Evolutionary conservation across 2,113 vertebrate genomes (phyloP), one percentile per base, ranked within the genome.

Genomic region (Geothlypis trichas): DNA sequence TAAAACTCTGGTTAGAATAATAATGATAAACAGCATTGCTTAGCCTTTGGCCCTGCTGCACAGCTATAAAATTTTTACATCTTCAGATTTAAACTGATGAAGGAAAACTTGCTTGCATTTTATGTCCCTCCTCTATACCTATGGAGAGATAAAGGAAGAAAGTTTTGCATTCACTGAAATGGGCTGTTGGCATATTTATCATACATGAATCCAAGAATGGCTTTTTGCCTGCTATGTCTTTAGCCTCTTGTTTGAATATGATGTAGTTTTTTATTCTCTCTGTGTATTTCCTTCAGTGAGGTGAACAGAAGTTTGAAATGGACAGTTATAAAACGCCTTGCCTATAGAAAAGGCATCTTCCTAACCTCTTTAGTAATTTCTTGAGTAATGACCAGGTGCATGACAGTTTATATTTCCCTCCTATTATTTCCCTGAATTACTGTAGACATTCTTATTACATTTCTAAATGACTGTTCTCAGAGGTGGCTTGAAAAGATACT

Each of bases 401-500:
- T 76, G 66, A 61, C 52, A 84, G 73, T 87, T 94, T 86, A 42
- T 77, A 80, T 93, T 92, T 90, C 72, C 31, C 82, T 77, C 22
- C 75, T 80, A 77, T 91, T 90, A 84, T 90, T 91, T 91, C 47
- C 39, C 61, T 62, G 87, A 88, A 78, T 89, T 90, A 90, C 44
- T 84, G 39, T 81, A 49, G 88, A 54, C 5, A 15, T 90, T 84
- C 75, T 49, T 80, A 86, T 61, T 87, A 72, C 10, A 35, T 90
- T 95, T 93, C 79, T 92, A 78, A 94, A 90, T 65, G 11, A 37
- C 68, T 92, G 21, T 93, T 95, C 44, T 92, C 79, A 89, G 61
- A 86, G 57, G 52, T 90, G 68, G 57, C 68, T 93, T 84, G 72
- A 86, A 46, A 77, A 93, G 18, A 63, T 83, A 44, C 18, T 68